These are phyloP conservation scores for Ostrea edulis DNA, from an alignment of 1,140 invertebrate genomes.

Conservation along the genomic window DNA sequence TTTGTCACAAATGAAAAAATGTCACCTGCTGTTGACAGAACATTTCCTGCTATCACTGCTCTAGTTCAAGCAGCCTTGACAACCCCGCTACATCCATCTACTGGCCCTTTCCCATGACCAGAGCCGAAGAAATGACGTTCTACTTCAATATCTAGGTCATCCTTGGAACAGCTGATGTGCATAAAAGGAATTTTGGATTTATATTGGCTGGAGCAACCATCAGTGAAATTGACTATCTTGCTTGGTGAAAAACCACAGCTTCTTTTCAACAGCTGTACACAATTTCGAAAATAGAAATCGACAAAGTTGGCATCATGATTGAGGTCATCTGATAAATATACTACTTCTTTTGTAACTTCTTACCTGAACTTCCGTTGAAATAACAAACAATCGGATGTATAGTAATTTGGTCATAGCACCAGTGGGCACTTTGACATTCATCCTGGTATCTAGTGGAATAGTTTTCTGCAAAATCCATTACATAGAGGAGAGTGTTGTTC, in stretches of 20 bases:
- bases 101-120: conserved; percentile 50
- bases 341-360: too few relatives aligned
- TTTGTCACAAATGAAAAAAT: background rate
- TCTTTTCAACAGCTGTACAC: background rate
- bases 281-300: background rate
- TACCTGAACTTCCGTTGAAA: too few relatives aligned
- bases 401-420: too few relatives aligned
- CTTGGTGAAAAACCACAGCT: background rate
- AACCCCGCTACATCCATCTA: conserved; percentile 42
- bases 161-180: conserved; percentile 17
- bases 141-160: background rate
- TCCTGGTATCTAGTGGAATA: too few relatives aligned
- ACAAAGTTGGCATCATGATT: background rate
- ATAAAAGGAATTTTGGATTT: conserved; percentile 45
- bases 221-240: conserved; percentile 34
- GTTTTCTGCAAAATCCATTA: conserved; percentile 36
- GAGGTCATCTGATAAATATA: background rate
- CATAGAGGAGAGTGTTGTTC: background rate
- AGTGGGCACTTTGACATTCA: too few relatives aligned
- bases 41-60: conserved; percentile 23
- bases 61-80: conserved; percentile 37
- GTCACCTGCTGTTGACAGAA: conserved; percentile 27
- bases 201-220: conserved; percentile 43
- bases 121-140: conserved; percentile 45
- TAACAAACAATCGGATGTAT: too few relatives aligned